phyloP scores from a whole-genome alignment of 2,797 vertebrate species.

The Brachymystax lenok region DNA sequence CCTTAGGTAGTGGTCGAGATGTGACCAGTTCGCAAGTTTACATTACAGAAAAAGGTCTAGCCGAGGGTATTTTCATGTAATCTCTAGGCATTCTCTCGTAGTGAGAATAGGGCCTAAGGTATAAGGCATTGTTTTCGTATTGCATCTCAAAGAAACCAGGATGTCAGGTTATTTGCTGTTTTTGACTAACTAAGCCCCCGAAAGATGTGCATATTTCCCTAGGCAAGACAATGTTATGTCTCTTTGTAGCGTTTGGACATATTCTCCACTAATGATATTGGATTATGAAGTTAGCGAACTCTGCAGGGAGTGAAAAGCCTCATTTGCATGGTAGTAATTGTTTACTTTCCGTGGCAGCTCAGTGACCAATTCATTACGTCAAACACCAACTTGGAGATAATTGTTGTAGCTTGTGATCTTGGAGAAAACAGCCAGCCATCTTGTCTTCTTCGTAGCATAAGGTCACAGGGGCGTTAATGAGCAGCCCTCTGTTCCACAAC shows the following conservation, averaged over 20 bases:
- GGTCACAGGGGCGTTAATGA: constrained; percentile 19
- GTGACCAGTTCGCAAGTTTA: too few relatives aligned
- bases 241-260: constrained; percentile 54
- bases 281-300: constrained; percentile 43
- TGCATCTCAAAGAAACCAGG: constrained; percentile 54
- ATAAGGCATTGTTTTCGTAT: not conserved
- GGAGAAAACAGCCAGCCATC: constrained; percentile 17
- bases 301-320: constrained; percentile 41
- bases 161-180: constrained; percentile 61
- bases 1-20: too few relatives aligned
- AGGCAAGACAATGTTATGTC: constrained; percentile 41
- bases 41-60: too few relatives aligned
- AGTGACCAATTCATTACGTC: constrained; percentile 30
- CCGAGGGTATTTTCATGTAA: not conserved
- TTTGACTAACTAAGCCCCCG: constrained; percentile 41
- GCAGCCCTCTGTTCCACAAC: not conserved
- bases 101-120: not conserved
- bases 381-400: constrained; percentile 48
- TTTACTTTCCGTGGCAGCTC: constrained; percentile 30
- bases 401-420: constrained; percentile 42
- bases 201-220: constrained; percentile 61
- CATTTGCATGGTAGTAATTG: constrained; percentile 41
- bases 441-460: constrained; percentile 30
- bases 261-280: constrained; percentile 61
- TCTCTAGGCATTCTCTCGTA: not conserved